Conservation (phyloP, 53 echinoderm and acorn worm species). For the Echinometra lucunter region DNA sequence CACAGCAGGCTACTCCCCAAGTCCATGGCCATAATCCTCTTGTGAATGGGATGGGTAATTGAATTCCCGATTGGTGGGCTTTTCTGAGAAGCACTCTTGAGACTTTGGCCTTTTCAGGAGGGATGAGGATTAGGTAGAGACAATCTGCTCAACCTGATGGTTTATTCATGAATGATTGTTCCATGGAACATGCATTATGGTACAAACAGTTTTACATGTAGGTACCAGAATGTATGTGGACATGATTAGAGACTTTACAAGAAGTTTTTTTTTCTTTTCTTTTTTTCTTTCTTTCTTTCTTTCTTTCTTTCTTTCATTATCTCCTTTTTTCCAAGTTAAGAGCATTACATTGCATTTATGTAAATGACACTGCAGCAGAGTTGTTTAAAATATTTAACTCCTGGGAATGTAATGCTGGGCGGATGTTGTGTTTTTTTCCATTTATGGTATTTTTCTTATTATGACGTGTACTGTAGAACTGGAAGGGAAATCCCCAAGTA, state of each 20-base stretch:
- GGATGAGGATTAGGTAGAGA: not conserved
- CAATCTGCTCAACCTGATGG: not conserved
- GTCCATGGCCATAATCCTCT: not conserved
- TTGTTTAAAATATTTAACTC: too few relatives aligned
- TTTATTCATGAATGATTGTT: not conserved
- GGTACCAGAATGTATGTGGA: too few relatives aligned
- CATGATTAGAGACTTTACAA: too few relatives aligned
- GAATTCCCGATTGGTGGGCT: not conserved
- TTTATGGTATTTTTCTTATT: not conserved
- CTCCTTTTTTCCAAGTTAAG: too few relatives aligned
- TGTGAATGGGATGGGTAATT: slow-evolving; percentile 29
- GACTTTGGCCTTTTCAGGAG: not conserved
- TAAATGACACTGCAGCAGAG: too few relatives aligned
- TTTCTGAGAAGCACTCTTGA: not conserved
- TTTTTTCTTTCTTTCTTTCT: too few relatives aligned
- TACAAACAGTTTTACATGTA: not conserved
- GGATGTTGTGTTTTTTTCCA: not conserved
- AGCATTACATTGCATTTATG: not conserved
- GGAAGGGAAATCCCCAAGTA: not conserved
- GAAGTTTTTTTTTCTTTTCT: too few relatives aligned
- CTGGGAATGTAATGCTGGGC: too few relatives aligned
- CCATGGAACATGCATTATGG: not conserved
- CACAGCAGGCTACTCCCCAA: not conserved
- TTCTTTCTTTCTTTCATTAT: too few relatives aligned
- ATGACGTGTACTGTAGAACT: too few relatives aligned